phyloP scores from a whole-genome alignment of 2,888 invertebrate species.

The Macrosoma leucophasiata region DNA sequence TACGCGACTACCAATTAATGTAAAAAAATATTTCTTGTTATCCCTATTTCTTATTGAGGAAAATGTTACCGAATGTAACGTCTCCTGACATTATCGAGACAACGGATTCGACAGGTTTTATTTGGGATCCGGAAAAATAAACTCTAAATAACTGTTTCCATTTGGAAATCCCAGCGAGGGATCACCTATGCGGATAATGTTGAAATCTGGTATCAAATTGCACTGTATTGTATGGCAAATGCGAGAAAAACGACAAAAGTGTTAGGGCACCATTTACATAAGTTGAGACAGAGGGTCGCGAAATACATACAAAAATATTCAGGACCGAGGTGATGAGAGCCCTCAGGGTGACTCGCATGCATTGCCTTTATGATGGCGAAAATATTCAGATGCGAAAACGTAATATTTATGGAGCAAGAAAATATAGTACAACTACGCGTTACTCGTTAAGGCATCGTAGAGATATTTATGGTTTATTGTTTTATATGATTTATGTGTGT shows the following conservation, averaged over 20 bases:
- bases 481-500: neutral
- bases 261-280: slow-evolving; percentile 72
- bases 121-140: slow-evolving; percentile 45
- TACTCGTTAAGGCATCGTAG: neutral
- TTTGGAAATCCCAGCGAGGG: slow-evolving; percentile 46
- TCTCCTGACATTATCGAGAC: slow-evolving; percentile 9
- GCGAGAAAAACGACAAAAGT: slow-evolving; percentile 71
- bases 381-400: slow-evolving; percentile 66
- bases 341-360: slow-evolving; percentile 59
- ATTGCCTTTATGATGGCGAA: slow-evolving; percentile 64
- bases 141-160: slow-evolving; percentile 53
- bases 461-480: neutral
- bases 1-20: slow-evolving; percentile 62
- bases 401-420: slow-evolving; percentile 57
- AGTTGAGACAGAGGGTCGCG: slow-evolving; percentile 68
- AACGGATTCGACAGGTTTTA: slow-evolving; percentile 31
- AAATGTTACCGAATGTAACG: slow-evolving; percentile 13
- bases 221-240: slow-evolving; percentile 67
- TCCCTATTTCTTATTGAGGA: slow-evolving; percentile 18
- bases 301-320: slow-evolving; percentile 67
- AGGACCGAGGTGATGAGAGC: slow-evolving; percentile 68
- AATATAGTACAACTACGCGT: slow-evolving; percentile 32
- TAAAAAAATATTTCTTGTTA: slow-evolving; percentile 42
- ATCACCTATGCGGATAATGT: slow-evolving; percentile 58
- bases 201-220: slow-evolving; percentile 65